These are phyloP conservation scores for Dryadula phaetusa DNA, from an alignment of 2,888 invertebrate genomes.

Conservation along the genomic window DNA sequence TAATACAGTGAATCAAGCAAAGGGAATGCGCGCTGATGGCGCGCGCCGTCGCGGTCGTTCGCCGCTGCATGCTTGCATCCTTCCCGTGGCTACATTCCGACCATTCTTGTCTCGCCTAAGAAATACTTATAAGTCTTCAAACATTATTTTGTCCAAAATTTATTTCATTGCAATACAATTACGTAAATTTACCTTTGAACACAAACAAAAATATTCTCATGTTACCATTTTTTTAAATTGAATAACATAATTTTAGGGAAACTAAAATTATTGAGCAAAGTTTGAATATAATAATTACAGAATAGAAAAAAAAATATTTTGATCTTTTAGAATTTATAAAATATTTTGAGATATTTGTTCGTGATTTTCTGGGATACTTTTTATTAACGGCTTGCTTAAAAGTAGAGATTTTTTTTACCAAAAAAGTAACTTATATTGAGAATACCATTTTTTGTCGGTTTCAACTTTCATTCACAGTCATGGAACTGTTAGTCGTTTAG, in stretches of 20 bases:
- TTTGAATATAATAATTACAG: not conserved
- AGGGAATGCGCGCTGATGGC: constrained; percentile 53
- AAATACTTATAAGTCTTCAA: constrained; percentile 26
- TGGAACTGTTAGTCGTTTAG: constrained; percentile 40
- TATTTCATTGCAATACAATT: not conserved
- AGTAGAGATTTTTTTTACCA: not conserved
- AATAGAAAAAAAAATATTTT: not conserved
- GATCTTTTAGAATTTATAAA: not conserved
- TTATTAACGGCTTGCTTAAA: not conserved
- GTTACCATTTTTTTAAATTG: not conserved
- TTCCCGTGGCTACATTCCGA: constrained; percentile 67
- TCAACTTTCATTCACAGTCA: constrained; percentile 34
- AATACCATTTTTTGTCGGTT: constrained; percentile 6
- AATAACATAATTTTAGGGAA: too few relatives aligned
- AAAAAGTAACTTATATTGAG: not conserved
- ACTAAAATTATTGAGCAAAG: too few relatives aligned
- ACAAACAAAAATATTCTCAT: not conserved
- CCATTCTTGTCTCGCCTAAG: constrained; percentile 61
- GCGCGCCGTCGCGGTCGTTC: constrained; percentile 59
- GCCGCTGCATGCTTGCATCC: constrained; percentile 60
- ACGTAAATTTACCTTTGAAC: not conserved
- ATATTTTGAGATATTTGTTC: constrained; percentile 1
- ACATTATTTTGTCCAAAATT: not conserved
- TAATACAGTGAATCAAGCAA: constrained; percentile 54
- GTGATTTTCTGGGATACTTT: constrained; percentile 6